Base-by-base conservation (phyloP, 92 coral and sea anemone species). In the Pocillopora grandis region DNA sequence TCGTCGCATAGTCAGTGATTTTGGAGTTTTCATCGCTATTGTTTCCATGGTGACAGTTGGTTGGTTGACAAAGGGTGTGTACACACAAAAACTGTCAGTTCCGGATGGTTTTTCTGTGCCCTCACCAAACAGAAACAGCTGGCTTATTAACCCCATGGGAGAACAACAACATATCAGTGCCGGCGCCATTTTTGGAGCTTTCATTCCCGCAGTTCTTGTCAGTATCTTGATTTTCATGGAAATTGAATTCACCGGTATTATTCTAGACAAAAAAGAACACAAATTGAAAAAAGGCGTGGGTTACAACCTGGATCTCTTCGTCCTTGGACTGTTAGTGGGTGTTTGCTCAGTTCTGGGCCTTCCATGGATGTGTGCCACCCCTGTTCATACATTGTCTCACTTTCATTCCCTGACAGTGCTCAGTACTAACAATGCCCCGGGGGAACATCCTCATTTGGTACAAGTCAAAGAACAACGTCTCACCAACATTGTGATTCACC, bases 351-450 rank as follows among this genome's bases (percentile, higher is more conserved):
- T 97, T 36, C 85, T 97, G 60, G 99, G 99, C 9, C 92, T 97
- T 72, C 99, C 99, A 2, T 97, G 99, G 99, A 95, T 97, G 95
- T 97, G 99, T 66, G 98, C 99, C 19, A 94, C 99, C 15, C 99
- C 99, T 59, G 93, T 97, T 57, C 99, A 97, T 83, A 94, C 99
- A 10, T 90, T 97, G 65, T 97, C 99, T 10, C 98, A 97, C 84
- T 90, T 97, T 63, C 99, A 97, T 76, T 92, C 99, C 36, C 76
- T 97, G 76, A 89, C 92, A 76, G 90, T 97, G 48, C 76, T 92
- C 60, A 97, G 96, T 78, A 89, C 95, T 59, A 90, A 92, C 86
- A 94, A 94, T 76, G 97, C 99, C 69, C 99, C 99, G 1, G 99
- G 99, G 67, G 98, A 97, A 73, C 98, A 95, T 75, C 86, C 99